A percentile compares a stretch with the other conserved stretches of the same genome.
Evolutionary conservation across 2,797 vertebrate genomes (phyloP).

Genomic region (Rhabdomys pumilio): DNA sequence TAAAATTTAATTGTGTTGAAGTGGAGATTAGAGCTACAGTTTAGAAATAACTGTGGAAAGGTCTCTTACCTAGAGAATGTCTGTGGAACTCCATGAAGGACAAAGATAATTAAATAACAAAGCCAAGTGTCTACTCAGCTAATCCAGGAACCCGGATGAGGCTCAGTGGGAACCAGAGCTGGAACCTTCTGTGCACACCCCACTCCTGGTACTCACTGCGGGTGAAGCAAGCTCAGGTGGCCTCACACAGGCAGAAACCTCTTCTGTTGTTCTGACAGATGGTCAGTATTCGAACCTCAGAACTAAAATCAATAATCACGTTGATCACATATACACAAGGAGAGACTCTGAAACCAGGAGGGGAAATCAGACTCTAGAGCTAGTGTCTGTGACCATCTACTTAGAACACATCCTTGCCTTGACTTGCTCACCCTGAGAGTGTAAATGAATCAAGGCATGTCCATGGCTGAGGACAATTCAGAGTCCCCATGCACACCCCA

Average conservation of each 20-base stretch:
- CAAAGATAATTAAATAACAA: slow-evolving; percentile 32
- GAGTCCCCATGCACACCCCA: background rate
- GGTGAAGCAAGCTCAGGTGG: background rate
- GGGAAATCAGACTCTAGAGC: background rate
- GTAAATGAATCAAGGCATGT: background rate
- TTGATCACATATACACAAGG: slow-evolving; percentile 35
- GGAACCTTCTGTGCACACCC: slow-evolving; percentile 37
- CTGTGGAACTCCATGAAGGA: background rate
- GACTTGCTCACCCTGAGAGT: background rate
- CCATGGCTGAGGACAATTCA: background rate
- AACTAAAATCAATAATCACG: slow-evolving; percentile 71
- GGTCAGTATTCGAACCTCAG: slow-evolving; percentile 56
- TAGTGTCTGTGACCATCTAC: background rate
- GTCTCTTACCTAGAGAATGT: background rate
- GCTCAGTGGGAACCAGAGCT: slow-evolving; percentile 46
- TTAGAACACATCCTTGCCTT: slow-evolving; percentile 44
- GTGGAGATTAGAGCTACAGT: slow-evolving; percentile 49
- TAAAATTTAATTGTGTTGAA: slow-evolving; percentile 38
- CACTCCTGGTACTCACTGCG: background rate
- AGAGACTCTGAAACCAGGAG: background rate
- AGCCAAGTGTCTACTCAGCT: background rate
- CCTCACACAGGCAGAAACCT: slow-evolving; percentile 34
- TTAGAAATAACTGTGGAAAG: slow-evolving; percentile 29
- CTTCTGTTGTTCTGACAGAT: slow-evolving; percentile 60
- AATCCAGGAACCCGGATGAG: slow-evolving; percentile 44